Evolutionary conservation across 2,113 vertebrate species (phyloP), one percentile per base, ranked within the genome.

Genomic region (Buteo buteo): DNA sequence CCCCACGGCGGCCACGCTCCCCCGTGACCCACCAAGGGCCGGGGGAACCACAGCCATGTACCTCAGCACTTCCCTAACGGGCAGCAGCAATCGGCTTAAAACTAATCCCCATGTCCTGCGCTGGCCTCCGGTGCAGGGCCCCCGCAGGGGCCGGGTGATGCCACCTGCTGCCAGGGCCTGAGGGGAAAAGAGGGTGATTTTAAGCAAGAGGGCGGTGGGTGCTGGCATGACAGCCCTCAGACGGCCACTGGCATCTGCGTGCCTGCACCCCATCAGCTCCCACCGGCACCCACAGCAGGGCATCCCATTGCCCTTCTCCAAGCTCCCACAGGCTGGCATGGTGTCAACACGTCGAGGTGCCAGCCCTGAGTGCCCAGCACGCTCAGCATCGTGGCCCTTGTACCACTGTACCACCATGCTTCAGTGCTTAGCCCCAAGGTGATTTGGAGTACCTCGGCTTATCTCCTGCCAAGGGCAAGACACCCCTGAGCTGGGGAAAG

Each of bases 51-150:
- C 32, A 20, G 58, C 47, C 2, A 5, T 28, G 47, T 18, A 52
- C 67, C 86, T 71, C 67, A 42, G 80, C 3, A 12, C 50, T 79
- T 74, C 66, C 62, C 82, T 38, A 61, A 47, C 4, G 0, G 54
- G 74, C 82, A 87, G 58, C 87, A 71, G 90, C 84, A 95, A 96
- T 81, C 80, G 4, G 94, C 79, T 96, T 95, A 97, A 71, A 85
- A 29, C 45, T 96, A 95, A 97, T 96, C 94, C 79, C 64, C 4
- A 3, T 47, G 92, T 86, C 85, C 96, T 62, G 64, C 2, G 1
- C 90, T 72, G 89, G 80, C 92, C 78, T 24, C 3, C 1, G 11
- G 0, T 6, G 1, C 79, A 42, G 85, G 31, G n/a, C 6, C 44
- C 13, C 55, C 0, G 0, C 0, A 1, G 66, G 76, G 36, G 40